Base-by-base conservation (phyloP, 2,888 invertebrate genomes). In the Craniophora ligustri region DNA sequence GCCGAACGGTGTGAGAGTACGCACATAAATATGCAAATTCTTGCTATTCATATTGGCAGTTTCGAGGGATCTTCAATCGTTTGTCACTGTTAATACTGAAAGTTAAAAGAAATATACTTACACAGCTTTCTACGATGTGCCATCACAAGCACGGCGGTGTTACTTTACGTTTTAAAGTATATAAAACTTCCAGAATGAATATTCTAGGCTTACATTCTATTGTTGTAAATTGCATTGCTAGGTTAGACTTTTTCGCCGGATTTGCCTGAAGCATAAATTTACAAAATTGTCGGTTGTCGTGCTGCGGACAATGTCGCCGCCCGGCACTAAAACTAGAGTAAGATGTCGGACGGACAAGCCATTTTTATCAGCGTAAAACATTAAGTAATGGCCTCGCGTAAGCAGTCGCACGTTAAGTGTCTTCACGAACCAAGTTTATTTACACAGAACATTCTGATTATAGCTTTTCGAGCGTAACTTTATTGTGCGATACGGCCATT, bases 251-350 rank as follows among this genome's bases (percentile, higher is more conserved):
- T 75, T 72, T 69, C 46, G 35, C 66, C 39, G 41, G 48, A 41
- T 64, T 59, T 66, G 72, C 67, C 58, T 77, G 70, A 72, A 75
- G 58, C 81, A 86, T 87, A 88, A 86, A 84, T 87, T 82, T 81
- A 76, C 78, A 69, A 72, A 79, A 82, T 82, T 59, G 79, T 72
- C 67, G 67, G 76, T 72, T 82, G 81, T 81, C 78, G 64, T 48
- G 54, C 46, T 30, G 15, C 32, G 49, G 63, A 82, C 86, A 79
- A 80, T 85, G 85, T 87, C 73, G 78, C 67, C 44, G n/a, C n/a
- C n/a, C n/a, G 76, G 79, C 58, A 76, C 75, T 85, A 82, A 87
- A 85, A 74, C 67, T 78, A 72, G 76, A 86, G 79, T 80, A 73
- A 86, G 85, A 83, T 70, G 77, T 85, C 76, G 77, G 57, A 53